phyloP scores from a whole-genome alignment of 2,888 invertebrate genomes.

The Dolichopus griseipennis region DNA sequence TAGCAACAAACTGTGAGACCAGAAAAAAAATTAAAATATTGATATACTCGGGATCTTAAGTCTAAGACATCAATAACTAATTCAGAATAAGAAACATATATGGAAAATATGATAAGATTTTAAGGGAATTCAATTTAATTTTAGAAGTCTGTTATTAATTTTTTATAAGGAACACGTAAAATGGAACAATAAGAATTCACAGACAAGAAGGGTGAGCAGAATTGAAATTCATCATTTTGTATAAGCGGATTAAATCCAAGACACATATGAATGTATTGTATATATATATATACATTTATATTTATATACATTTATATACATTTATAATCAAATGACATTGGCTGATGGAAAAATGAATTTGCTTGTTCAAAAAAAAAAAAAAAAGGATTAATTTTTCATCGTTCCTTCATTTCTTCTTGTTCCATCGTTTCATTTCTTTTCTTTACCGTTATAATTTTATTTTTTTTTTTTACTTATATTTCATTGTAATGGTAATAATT shows the following conservation, averaged over 20 bases:
- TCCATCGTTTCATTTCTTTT: not conserved
- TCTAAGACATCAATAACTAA: too few relatives aligned
- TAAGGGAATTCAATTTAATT: too few relatives aligned
- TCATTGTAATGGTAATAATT: too few relatives aligned
- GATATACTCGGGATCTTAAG: too few relatives aligned
- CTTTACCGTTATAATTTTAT: not conserved
- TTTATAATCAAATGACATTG: not conserved
- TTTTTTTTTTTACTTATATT: not conserved
- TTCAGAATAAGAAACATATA: too few relatives aligned
- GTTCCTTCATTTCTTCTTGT: not conserved
- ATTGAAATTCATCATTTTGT: not conserved
- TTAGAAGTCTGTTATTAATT: too few relatives aligned
- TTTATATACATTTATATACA: too few relatives aligned
- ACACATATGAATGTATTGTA: not conserved
- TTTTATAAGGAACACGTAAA: too few relatives aligned
- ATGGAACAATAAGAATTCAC: not conserved
- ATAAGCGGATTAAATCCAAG: not conserved
- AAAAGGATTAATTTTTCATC: not conserved
- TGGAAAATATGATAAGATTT: too few relatives aligned
- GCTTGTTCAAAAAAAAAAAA: not conserved
- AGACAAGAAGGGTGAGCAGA: not conserved
- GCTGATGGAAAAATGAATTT: not conserved
- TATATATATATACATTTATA: too few relatives aligned
- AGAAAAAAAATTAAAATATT: too few relatives aligned
- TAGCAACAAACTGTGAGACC: too few relatives aligned